These are phyloP conservation scores for Amazona guildingii DNA, from an alignment of 2,113 vertebrate species.

Conservation along the genomic window DNA sequence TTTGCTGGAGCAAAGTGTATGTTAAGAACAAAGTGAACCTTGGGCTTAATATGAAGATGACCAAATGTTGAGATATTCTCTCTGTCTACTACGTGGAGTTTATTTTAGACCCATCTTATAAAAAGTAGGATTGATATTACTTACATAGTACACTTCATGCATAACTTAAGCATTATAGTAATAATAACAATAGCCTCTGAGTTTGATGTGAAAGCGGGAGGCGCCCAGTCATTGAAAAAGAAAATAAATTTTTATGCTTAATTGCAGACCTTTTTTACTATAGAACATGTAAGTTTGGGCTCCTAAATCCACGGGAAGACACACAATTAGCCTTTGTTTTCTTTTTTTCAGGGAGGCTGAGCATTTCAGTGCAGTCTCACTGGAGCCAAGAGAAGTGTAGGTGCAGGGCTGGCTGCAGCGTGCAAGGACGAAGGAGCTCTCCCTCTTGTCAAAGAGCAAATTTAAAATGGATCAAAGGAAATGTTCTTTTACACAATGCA, in stretches of 20 bases:
- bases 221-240: neutral
- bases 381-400: neutral
- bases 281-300: neutral
- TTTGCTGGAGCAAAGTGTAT: neutral
- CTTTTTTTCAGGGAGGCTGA: neutral
- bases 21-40: neutral
- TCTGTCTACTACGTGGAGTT: neutral
- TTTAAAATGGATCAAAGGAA: constrained; percentile 44
- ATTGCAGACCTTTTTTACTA: neutral
- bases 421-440: neutral
- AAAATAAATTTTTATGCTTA: neutral
- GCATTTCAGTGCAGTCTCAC: neutral
- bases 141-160: neutral
- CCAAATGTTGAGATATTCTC: neutral
- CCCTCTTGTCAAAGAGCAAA: neutral
- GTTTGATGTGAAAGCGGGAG: neutral
- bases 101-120: neutral
- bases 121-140: neutral
- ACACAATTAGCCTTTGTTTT: neutral
- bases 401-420: neutral
- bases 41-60: neutral
- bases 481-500: neutral
- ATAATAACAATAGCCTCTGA: neutral
- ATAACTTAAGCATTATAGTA: neutral
- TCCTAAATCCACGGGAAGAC: neutral